Percentiles rank a stretch among this genome's conserved stretches.
These are phyloP conservation scores for Gambusia holbrooki DNA, from an alignment of 2,113 vertebrate genomes.

Conservation along the genomic window DNA sequence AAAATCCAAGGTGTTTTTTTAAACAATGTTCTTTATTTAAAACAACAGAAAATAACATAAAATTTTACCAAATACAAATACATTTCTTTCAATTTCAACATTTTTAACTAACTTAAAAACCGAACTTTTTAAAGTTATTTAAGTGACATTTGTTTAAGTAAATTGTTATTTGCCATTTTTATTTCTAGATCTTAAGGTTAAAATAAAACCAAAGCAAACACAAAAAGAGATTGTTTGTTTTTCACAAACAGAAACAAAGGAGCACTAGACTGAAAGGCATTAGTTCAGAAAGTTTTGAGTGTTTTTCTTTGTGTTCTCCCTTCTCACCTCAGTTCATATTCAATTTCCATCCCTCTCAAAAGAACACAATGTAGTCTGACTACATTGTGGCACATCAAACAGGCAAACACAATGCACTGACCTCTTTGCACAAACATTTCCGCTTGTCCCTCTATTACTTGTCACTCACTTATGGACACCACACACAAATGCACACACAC, in stretches of 20 bases:
- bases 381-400: conserved; percentile 66
- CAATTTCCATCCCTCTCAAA: conserved; percentile 55
- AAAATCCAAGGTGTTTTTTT: too few species aligned
- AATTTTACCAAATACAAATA: too few species aligned
- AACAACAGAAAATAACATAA: too few species aligned
- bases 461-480: conserved; percentile 55
- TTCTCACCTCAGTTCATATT: conserved; percentile 58
- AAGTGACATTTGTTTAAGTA: neutral
- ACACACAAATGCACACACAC: conserved; percentile 9
- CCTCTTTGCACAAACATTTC: conserved; percentile 67
- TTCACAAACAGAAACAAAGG: neutral
- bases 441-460: conserved; percentile 43
- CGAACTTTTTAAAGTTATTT: neutral
- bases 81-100: neutral
- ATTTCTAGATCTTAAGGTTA: neutral
- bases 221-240: neutral
- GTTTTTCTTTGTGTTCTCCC: conserved; percentile 51
- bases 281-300: conserved; percentile 8
- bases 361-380: conserved; percentile 59
- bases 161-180: neutral
- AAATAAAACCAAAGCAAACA: neutral
- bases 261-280: conserved; percentile 9
- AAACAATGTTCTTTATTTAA: too few species aligned
- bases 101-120: too few species aligned
- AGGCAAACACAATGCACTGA: conserved; percentile 65